Evolutionary conservation across 2,888 invertebrate genomes (phyloP), one percentile per base, ranked within the genome.

Genomic region (Fragum sueziense): DNA sequence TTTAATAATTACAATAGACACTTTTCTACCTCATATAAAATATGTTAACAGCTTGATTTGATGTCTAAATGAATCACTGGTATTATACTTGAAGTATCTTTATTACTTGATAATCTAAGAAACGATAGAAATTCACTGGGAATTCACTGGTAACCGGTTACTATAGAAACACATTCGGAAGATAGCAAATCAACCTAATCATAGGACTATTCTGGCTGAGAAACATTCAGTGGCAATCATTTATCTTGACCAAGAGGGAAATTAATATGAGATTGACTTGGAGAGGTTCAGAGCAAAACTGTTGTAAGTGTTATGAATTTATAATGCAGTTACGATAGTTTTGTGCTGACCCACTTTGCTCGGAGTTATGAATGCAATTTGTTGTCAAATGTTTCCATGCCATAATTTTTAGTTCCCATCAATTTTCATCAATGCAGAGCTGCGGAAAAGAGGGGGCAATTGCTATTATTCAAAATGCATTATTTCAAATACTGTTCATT

Each of bases 1-100:
- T 61, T 65, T n/a, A n/a, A n/a, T n/a, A 27, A 65, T 72, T 47
- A 72, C 65, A 72, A 72, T 67, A 69, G 57, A 74, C 68, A 74
- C 41, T 68, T 59, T 68, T 74, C 74, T 74, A 74, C 74, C 74
- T 74, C 74, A 74, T 72, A 52, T 61, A 33, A 71, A 59, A 59
- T 25, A 52, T 69, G 69, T 29, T 71, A 59, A 59, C 59, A 57
- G 71, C 71, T 61, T 71, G 59, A 37, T 59, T 71, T 61, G 27
- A 61, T 41, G 37, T 61, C 71, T 57, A 57, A 22, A 22, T 41
- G 65, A 65, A 41, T 41, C 22, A 65, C 41, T 65, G 41, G 65
- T 65, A 65, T n/a, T n/a, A n/a, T 65, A 65, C 25, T 41, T 65
- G 65, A 37, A 65, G 41, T n/a, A 57, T 41, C 65, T 25, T 37